Conservation (phyloP, 1,140 invertebrate genomes). For the Leptinotarsa defecta region DNA sequence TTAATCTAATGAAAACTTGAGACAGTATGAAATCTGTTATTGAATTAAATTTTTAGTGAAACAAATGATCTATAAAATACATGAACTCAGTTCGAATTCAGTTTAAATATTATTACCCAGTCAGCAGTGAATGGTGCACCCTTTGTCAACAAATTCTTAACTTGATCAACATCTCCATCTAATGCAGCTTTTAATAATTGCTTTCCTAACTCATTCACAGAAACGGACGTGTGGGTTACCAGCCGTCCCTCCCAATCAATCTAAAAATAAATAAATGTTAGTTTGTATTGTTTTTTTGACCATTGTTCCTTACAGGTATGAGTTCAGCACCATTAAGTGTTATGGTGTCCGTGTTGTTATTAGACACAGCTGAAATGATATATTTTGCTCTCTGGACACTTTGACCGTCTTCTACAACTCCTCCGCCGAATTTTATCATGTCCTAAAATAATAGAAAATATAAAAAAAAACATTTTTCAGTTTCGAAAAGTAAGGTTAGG, state of each 20-base stretch:
- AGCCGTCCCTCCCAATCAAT: constrained; percentile 35
- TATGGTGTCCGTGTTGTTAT: constrained; percentile 25
- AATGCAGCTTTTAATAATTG: constrained; percentile 77
- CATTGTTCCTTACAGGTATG: constrained; percentile 43
- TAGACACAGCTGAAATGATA: constrained; percentile 33
- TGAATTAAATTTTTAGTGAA: too few relatives aligned
- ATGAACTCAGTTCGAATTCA: too few relatives aligned
- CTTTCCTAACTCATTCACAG: constrained; percentile 74
- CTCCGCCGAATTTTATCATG: constrained; percentile 45
- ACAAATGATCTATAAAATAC: too few relatives aligned
- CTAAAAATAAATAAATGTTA: constrained; percentile 33
- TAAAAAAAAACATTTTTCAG: constrained; percentile 31
- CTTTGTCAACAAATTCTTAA: constrained; percentile 79
- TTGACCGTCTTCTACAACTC: constrained; percentile 34
- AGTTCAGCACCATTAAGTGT: constrained; percentile 29
- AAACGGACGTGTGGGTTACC: constrained; percentile 28
- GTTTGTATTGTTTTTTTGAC: constrained; percentile 17
- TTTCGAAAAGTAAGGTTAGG: constrained; percentile 33
- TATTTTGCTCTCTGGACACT: constrained; percentile 37
- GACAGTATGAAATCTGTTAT: too few relatives aligned
- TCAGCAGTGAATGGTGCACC: constrained; percentile 92
- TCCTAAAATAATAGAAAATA: constrained; percentile 44
- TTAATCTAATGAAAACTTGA: too few relatives aligned
- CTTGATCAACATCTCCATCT: constrained; percentile 76
- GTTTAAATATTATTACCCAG: constrained; percentile 69